Conservation (phyloP, 2,113 vertebrate genomes). For the Mohoua ochrocephala region DNA sequence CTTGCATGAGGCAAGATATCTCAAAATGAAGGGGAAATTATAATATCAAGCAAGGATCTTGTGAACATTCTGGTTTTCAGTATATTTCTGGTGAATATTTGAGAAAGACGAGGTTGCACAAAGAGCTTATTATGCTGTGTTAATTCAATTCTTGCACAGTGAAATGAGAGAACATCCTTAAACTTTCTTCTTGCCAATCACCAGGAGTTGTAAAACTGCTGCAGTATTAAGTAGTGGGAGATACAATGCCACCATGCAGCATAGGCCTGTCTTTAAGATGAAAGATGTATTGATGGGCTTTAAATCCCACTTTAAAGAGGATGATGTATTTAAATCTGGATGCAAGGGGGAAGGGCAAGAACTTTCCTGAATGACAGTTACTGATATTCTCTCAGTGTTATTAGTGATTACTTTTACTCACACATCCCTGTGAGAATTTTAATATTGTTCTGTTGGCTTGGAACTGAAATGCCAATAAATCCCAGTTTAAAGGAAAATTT, state of each 20-base stretch:
- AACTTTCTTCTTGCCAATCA: background rate
- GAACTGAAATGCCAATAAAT: slow-evolving; percentile 44
- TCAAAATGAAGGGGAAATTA: background rate
- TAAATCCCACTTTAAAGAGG: slow-evolving; percentile 13
- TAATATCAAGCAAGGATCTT: background rate
- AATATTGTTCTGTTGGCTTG: slow-evolving; percentile 21
- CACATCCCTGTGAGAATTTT: slow-evolving; percentile 6
- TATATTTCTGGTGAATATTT: background rate
- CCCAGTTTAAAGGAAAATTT: slow-evolving; percentile 49
- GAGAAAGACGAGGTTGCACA: background rate
- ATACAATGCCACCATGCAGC: background rate
- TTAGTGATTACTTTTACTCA: slow-evolving; percentile 48
- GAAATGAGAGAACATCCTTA: background rate
- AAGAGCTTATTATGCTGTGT: background rate
- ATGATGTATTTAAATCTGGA: slow-evolving; percentile 23
- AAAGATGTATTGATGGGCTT: background rate
- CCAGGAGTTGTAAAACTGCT: background rate
- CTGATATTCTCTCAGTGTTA: background rate
- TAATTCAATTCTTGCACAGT: background rate
- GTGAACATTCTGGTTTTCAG: background rate
- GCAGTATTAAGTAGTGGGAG: background rate
- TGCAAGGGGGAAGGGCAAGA: background rate
- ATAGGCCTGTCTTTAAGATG: background rate
- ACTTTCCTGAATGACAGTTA: background rate
- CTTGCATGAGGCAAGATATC: background rate